A percentile compares a stretch with the other conserved stretches of the same genome.
Evolutionary conservation across 2,888 invertebrate species (phyloP).

Genomic region (Microctonus hyperodae): DNA sequence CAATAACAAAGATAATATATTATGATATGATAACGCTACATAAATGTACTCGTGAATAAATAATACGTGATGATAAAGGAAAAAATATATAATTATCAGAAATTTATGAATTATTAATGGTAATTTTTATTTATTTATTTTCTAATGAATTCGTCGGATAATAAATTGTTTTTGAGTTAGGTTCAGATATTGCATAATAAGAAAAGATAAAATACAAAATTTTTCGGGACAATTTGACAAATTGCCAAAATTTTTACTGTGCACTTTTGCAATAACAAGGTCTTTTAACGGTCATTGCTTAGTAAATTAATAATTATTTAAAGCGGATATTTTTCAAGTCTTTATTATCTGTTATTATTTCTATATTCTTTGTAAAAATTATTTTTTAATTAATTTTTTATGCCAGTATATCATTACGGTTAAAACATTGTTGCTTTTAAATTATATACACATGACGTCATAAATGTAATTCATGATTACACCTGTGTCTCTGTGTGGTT

Average conservation of each 20-base stretch:
- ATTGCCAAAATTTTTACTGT: slow-evolving; percentile 1
- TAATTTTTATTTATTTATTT: not conserved
- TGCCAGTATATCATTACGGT: not conserved
- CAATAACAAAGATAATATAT: not conserved
- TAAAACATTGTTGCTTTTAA: not conserved
- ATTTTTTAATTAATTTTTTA: not conserved
- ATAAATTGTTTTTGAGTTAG: not conserved
- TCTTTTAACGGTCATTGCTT: slow-evolving; percentile 4
- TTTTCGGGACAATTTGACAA: not conserved
- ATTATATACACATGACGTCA: not conserved
- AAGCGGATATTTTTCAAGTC: not conserved
- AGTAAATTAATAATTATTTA: not conserved
- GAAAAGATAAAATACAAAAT: not conserved
- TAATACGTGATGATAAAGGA: not conserved
- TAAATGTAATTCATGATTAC: not conserved
- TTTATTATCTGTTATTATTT: not conserved
- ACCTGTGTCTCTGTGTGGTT: slow-evolving; percentile 4
- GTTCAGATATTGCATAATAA: slow-evolving; percentile 6
- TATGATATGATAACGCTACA: not conserved
- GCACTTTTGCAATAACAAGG: not conserved
- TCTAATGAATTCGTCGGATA: not conserved
- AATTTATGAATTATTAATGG: not conserved
- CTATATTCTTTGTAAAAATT: not conserved
- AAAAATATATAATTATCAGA: not conserved
- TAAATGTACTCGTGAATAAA: not conserved